These are phyloP conservation scores for Sturnira hondurensis DNA, from an alignment of 2,113 vertebrate species.

Conservation along the genomic window DNA sequence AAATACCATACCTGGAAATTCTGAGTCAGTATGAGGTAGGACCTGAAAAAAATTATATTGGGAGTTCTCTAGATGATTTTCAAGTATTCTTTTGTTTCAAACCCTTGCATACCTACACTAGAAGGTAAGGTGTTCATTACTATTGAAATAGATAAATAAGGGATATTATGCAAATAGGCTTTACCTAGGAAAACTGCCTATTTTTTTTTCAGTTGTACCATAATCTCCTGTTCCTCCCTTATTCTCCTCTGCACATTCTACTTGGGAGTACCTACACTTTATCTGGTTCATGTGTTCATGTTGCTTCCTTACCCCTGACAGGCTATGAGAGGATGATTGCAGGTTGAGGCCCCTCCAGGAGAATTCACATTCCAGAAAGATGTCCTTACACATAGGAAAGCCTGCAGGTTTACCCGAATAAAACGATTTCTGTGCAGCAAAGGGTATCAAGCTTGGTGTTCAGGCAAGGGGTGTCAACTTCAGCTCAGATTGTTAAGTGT, in stretches of 20 bases:
- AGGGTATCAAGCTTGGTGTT: neutral
- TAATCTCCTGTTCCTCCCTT: neutral
- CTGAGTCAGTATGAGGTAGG: neutral
- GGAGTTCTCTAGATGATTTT: neutral
- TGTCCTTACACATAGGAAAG: neutral
- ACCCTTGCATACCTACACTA: neutral
- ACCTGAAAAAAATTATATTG: neutral
- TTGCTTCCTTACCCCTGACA: neutral
- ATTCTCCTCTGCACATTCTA: too few species aligned
- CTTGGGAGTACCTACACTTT: neutral
- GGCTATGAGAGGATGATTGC: neutral
- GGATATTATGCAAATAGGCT: fast-evolving
- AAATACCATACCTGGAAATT: neutral
- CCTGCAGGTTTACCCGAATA: neutral
- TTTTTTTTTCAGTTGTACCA: neutral
- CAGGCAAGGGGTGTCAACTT: neutral
- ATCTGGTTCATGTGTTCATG: neutral
- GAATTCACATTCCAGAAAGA: neutral
- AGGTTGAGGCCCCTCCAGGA: neutral
- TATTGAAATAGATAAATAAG: neutral
- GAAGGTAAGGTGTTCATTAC: neutral
- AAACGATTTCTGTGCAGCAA: neutral
- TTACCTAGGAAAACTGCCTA: neutral
- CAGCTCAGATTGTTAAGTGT: neutral
- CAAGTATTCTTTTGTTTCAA: neutral